Percentiles rank a stretch among this genome's conserved stretches.
These are phyloP conservation scores for Aphrophora alni DNA, from an alignment of 2,888 invertebrate genomes.

Conservation along the genomic window DNA sequence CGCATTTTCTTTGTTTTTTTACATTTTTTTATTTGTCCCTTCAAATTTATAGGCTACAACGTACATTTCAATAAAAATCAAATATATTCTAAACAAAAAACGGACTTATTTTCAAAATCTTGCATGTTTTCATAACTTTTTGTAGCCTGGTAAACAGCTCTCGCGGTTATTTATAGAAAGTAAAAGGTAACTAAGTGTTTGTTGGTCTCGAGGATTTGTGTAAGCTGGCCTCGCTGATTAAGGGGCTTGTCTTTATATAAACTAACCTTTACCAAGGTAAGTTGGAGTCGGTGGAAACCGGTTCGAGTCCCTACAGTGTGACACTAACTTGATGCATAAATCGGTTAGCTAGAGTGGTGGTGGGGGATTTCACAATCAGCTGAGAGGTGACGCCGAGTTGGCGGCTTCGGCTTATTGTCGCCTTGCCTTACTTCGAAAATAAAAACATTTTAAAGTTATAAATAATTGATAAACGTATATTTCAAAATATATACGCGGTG, in stretches of 20 bases:
- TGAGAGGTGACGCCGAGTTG: constrained; percentile 19
- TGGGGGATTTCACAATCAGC: constrained; percentile 12
- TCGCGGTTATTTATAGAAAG: not conserved
- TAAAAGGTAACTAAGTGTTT: not conserved
- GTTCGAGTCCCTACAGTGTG: not conserved
- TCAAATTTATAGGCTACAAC: too few species aligned
- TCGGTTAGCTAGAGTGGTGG: not conserved
- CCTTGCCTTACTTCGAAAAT: not conserved
- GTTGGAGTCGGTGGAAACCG: not conserved
- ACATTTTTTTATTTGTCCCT: too few species aligned
- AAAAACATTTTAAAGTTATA: not conserved
- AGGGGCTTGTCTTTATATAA: constrained; percentile 9
- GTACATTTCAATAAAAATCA: too few species aligned
- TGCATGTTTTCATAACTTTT: too few species aligned
- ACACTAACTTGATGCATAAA: constrained; percentile 11
- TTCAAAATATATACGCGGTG: too few species aligned
- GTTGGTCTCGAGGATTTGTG: constrained; percentile 2
- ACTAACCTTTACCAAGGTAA: constrained; percentile 9
- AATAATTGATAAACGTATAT: too few species aligned
- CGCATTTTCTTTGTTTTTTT: too few species aligned
- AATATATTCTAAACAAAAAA: too few species aligned
- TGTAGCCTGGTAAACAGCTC: not conserved
- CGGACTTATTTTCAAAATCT: too few species aligned
- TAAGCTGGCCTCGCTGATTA: not conserved
- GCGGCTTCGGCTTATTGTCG: not conserved